phyloP scores from a whole-genome alignment of 2,113 vertebrate genomes.

The Corvus hawaiiensis region DNA sequence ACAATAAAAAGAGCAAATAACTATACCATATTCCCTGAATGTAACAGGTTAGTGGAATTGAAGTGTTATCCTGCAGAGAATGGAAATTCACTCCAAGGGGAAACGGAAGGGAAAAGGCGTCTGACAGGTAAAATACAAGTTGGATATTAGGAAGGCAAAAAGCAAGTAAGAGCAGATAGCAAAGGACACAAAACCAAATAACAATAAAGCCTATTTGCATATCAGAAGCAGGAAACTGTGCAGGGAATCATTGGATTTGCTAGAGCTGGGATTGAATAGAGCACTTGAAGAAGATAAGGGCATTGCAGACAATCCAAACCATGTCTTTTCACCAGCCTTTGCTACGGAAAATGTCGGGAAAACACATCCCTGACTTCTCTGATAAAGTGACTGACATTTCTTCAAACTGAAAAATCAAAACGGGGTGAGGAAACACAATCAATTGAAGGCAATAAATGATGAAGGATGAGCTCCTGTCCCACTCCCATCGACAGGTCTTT shows the following conservation, averaged over 20 bases:
- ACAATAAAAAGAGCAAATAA: background rate
- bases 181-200: background rate
- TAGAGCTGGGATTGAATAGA: background rate
- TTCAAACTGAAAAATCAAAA: constrained; percentile 29
- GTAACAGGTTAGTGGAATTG: background rate
- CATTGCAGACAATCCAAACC: background rate
- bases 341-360: background rate
- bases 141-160: background rate
- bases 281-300: background rate
- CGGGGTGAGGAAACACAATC: background rate
- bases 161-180: background rate
- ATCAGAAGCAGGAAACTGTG: background rate
- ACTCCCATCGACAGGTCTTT: background rate
- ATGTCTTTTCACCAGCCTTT: background rate
- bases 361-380: background rate
- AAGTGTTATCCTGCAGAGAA: constrained; percentile 1
- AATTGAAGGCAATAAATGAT: constrained; percentile 1
- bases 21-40: background rate
- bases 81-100: background rate
- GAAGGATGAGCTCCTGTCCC: background rate
- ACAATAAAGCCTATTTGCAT: background rate
- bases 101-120: background rate
- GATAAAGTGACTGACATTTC: background rate
- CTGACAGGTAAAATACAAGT: background rate
- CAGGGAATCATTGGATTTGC: background rate